These are phyloP conservation scores for Adelosebastes latens DNA, from an alignment of 2,797 vertebrate genomes.

Conservation along the genomic window DNA sequence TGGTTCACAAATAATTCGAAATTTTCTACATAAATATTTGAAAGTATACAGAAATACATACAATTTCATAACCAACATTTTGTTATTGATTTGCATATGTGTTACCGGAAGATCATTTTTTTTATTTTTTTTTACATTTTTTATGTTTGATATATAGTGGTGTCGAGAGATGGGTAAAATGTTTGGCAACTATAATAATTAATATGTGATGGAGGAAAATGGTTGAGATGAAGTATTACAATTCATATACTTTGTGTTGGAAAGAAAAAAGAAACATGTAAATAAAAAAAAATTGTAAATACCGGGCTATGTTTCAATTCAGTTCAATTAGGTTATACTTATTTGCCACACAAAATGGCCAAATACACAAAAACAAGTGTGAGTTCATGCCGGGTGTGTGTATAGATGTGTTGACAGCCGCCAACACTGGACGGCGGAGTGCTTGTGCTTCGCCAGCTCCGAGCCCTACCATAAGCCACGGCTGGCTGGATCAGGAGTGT, in stretches of 20 bases:
- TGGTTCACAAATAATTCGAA: background rate
- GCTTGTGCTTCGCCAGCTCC: conserved; percentile 10
- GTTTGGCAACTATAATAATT: background rate
- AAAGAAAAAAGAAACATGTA: background rate
- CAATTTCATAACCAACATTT: background rate
- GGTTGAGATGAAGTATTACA: background rate
- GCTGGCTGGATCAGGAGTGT: conserved; percentile 53
- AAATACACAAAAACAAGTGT: background rate
- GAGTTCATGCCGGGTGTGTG: background rate
- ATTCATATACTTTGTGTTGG: background rate
- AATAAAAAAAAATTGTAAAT: background rate
- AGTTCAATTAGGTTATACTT: background rate
- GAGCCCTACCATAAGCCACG: conserved; percentile 49
- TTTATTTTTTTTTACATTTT: background rate
- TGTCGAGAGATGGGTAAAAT: background rate
- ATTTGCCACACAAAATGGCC: conserved; percentile 12
- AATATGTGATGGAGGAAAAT: background rate
- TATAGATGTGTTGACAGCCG: conserved; percentile 26
- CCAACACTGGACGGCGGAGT: conserved; percentile 5
- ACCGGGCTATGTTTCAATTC: background rate
- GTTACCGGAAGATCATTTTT: background rate
- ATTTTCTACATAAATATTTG: background rate
- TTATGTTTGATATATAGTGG: background rate
- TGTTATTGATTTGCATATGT: background rate
- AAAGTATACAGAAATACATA: background rate